Percentiles rank a stretch among this genome's conserved stretches.
These are phyloP conservation scores for Euclidia mi DNA, from an alignment of 2,888 invertebrate species.

Conservation along the genomic window DNA sequence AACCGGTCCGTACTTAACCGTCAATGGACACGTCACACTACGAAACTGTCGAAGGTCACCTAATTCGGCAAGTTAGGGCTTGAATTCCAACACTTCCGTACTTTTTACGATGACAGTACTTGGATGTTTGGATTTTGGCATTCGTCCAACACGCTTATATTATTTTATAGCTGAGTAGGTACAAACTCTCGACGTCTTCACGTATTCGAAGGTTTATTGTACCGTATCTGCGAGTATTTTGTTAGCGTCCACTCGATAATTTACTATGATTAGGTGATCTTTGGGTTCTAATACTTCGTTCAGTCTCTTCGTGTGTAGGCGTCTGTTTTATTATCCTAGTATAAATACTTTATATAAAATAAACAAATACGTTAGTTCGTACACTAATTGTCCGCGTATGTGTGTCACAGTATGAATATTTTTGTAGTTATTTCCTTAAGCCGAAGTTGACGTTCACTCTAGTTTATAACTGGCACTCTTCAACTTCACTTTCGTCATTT, in stretches of 20 bases:
- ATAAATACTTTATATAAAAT: constrained; percentile 36
- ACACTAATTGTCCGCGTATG: constrained; percentile 59
- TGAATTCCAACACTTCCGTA: constrained; percentile 56
- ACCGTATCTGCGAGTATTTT: constrained; percentile 37
- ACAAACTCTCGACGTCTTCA: constrained; percentile 20
- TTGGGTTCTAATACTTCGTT: constrained; percentile 67
- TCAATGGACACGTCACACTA: constrained; percentile 58
- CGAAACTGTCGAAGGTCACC: constrained; percentile 61
- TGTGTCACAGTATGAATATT: constrained; percentile 63
- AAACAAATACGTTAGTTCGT: constrained; percentile 53
- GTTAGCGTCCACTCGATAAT: constrained; percentile 51
- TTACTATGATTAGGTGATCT: constrained; percentile 69
- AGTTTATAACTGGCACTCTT: constrained; percentile 73
- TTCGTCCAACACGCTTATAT: constrained; percentile 47
- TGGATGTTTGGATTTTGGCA: constrained; percentile 46
- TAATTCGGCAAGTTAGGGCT: constrained; percentile 49
- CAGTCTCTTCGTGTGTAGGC: constrained; percentile 64
- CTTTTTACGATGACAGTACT: constrained; percentile 37
- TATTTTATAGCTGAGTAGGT: constrained; percentile 13
- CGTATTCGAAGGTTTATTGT: constrained; percentile 32
- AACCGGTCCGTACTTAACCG: constrained; percentile 48
- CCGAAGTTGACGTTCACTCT: constrained; percentile 62
- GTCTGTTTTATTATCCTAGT: constrained; percentile 29
- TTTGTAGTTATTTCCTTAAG: constrained; percentile 75
- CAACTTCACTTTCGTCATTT: constrained; percentile 89